A percentile compares a stretch with the other conserved stretches of the same genome.
Evolutionary conservation across 2,888 invertebrate species (phyloP).

Genomic region (Pollenia amentaria): DNA sequence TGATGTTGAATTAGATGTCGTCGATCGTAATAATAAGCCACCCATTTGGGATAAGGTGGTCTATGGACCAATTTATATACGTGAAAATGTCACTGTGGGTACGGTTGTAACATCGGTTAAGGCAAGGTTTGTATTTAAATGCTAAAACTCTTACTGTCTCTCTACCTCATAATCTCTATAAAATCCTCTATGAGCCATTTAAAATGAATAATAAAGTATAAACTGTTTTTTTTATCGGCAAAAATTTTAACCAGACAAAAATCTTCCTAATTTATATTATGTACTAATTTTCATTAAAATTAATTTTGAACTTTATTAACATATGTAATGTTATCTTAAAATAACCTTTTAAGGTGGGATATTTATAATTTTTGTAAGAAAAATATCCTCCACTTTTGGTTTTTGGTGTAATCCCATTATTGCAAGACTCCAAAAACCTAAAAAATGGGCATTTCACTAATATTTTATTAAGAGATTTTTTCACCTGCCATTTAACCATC

Average conservation of each 20-base stretch:
- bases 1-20: conserved; percentile 99
- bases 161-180: conserved; percentile 21
- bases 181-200: conserved; percentile 22
- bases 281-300: conserved; percentile 39
- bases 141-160: conserved; percentile 26
- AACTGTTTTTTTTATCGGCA: conserved; percentile 40
- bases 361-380: conserved; percentile 12
- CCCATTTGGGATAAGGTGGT: conserved; percentile 97
- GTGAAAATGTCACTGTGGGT: conserved; percentile 99
- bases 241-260: conserved; percentile 9
- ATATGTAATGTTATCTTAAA: conserved; percentile 62
- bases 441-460: conserved; percentile 37
- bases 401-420: conserved; percentile 35
- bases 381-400: conserved; percentile 12
- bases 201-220: not conserved
- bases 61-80: conserved; percentile 99
- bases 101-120: conserved; percentile 99
- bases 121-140: conserved; percentile 95
- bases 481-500: not conserved
- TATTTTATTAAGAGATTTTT: conserved; percentile 2
- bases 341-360: conserved; percentile 3
- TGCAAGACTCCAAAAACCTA: not conserved
- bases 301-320: conserved; percentile 57
- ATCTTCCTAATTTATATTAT: conserved; percentile 22
- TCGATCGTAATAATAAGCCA: conserved; percentile 99